Conservation (phyloP, 2,797 vertebrate species). For the Cryptoprocta ferox region DNA sequence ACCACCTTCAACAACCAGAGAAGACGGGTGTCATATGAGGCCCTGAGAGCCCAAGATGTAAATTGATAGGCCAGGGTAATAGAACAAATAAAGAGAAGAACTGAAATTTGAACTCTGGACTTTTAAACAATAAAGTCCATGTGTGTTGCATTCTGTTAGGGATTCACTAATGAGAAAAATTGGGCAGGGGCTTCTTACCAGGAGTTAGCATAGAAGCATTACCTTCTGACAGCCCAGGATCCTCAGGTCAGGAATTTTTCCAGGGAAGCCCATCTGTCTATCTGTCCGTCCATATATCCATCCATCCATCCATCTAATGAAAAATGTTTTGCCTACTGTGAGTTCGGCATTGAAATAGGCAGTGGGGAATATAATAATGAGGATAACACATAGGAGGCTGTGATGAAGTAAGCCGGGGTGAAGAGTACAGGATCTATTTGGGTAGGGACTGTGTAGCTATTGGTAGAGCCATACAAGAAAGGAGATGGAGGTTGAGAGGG, state of each 20-base stretch:
- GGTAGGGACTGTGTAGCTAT: neutral
- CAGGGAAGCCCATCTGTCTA: neutral
- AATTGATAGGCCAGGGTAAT: neutral
- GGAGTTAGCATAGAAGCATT: neutral
- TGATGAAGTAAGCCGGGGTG: neutral
- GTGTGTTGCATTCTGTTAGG: neutral
- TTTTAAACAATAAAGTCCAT: neutral
- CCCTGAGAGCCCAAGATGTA: neutral
- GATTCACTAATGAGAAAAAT: neutral
- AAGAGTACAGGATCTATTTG: neutral
- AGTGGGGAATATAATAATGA: neutral
- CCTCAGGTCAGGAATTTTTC: neutral
- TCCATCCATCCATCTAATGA: neutral
- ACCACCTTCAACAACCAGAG: neutral
- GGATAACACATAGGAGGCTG: neutral
- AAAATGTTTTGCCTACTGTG: neutral
- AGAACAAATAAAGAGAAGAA: neutral
- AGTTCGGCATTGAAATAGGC: neutral
- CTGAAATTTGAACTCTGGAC: neutral
- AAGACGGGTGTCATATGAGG: neutral
- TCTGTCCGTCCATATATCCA: neutral
- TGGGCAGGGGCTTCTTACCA: neutral
- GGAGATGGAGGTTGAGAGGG: neutral
- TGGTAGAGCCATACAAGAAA: neutral
- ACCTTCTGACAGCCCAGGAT: neutral